Conservation (phyloP, 2,888 invertebrate species). For the Eudemis profundana region DNA sequence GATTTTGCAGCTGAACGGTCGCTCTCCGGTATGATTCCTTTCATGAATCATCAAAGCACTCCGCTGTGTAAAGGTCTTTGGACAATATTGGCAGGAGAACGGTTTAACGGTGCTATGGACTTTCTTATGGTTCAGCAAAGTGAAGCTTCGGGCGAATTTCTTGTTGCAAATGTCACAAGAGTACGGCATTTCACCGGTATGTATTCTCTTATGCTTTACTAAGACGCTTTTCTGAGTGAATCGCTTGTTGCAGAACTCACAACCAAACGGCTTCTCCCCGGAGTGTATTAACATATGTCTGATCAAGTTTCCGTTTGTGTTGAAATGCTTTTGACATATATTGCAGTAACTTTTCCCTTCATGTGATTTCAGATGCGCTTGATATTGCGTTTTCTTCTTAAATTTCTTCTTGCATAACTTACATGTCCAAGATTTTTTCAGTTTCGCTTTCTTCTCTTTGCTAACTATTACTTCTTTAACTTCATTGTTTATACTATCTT, state of each 20-base stretch:
- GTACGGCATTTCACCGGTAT: constrained; percentile 27
- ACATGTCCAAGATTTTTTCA: constrained; percentile 23
- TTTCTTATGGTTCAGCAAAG: constrained; percentile 27
- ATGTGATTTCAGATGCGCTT: constrained; percentile 14
- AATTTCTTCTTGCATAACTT: constrained; percentile 17
- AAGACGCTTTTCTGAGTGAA: constrained; percentile 33
- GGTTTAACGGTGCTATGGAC: constrained; percentile 31
- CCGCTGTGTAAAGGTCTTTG: constrained; percentile 31
- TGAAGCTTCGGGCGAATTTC: constrained; percentile 26
- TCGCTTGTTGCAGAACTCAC: constrained; percentile 18
- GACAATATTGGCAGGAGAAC: constrained; percentile 27
- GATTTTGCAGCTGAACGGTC: constrained; percentile 23
- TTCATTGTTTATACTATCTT: not conserved
- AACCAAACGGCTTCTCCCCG: constrained; percentile 11
- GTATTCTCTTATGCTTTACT: constrained; percentile 24
- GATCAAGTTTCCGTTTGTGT: constrained; percentile 24
- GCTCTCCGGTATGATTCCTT: constrained; percentile 35
- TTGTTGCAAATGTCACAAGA: constrained; percentile 12
- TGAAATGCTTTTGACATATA: constrained; percentile 31
- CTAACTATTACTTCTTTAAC: not conserved
- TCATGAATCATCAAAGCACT: constrained; percentile 34
- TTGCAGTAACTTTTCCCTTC: constrained; percentile 18
- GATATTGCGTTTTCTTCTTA: constrained; percentile 20
- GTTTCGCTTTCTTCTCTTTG: constrained; percentile 5
- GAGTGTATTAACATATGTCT: constrained; percentile 21